phyloP scores from a whole-genome alignment of 2,888 invertebrate genomes.

The Chouioia cunea region DNA sequence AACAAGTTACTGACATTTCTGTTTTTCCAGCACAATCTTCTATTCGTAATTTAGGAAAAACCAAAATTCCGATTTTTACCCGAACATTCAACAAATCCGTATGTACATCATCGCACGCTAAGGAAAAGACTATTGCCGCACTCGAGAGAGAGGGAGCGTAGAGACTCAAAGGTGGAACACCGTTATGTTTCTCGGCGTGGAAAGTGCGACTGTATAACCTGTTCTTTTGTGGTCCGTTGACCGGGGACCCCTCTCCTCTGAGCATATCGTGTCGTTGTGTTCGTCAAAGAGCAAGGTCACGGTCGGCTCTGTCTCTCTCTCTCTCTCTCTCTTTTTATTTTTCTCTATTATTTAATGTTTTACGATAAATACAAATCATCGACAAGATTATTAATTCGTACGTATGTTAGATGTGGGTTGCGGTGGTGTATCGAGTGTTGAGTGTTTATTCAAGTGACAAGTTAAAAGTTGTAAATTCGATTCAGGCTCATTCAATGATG shows the following conservation, averaged over 20 bases:
- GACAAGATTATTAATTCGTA: no score
- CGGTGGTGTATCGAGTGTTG: no score
- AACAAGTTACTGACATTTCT: no score
- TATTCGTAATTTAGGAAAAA: no score
- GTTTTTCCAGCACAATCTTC: no score
- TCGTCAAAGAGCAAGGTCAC: conserved; percentile 35
- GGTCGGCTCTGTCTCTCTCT: conserved; percentile 19
- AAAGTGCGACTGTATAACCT: conserved; percentile 24
- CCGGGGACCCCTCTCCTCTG: conserved; percentile 14
- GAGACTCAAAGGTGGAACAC: not conserved
- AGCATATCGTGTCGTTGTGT: not conserved
- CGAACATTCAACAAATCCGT: no score
- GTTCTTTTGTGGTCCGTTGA: conserved; percentile 42
- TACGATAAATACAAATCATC: no score
- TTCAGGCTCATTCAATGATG: no score
- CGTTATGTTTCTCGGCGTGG: not conserved
- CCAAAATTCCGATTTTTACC: no score
- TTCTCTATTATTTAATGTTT: no score
- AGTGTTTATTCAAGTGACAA: not conserved
- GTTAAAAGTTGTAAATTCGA: conserved; percentile 1
- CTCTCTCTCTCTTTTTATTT: no score
- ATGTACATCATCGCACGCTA: not conserved
- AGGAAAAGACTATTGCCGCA: not conserved
- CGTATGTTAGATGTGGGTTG: no score
- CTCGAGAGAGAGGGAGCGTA: conserved; percentile 3